Evolutionary conservation across 2,888 invertebrate species (phyloP).

Genomic region (Aleiodes testaceus): DNA sequence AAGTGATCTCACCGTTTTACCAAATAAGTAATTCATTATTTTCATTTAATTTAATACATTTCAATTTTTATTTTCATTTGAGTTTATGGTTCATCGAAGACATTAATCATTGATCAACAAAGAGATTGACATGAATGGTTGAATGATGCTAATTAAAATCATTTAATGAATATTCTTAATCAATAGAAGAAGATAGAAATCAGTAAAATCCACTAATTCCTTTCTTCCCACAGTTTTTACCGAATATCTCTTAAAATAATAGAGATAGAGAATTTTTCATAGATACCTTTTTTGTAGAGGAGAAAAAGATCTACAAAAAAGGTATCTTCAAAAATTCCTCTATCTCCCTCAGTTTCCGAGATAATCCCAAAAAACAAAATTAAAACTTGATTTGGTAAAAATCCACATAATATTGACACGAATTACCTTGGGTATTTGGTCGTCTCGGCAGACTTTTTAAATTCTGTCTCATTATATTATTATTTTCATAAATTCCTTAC

Average conservation of each 20-base stretch:
- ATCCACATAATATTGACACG: background rate
- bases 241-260: too few relatives aligned
- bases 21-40: background rate
- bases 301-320: background rate
- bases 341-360: too few relatives aligned
- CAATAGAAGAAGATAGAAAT: background rate
- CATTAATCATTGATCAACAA: too few relatives aligned
- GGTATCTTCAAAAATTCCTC: too few relatives aligned
- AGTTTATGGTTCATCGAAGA: background rate
- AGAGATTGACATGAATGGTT: background rate
- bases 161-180: background rate
- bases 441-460: constrained; percentile 64
- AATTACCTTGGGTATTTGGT: constrained; percentile 70
- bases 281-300: background rate
- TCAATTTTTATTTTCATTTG: background rate
- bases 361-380: background rate
- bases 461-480: constrained; percentile 64
- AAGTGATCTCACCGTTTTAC: constrained; percentile 46
- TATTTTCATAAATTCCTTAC: background rate
- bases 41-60: background rate
- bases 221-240: too few relatives aligned
- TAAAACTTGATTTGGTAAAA: background rate
- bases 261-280: too few relatives aligned
- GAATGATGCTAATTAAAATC: background rate
- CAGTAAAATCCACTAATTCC: background rate